These are phyloP conservation scores for Phragmatobia fuliginosa DNA, from an alignment of 2,888 invertebrate species.

Conservation along the genomic window DNA sequence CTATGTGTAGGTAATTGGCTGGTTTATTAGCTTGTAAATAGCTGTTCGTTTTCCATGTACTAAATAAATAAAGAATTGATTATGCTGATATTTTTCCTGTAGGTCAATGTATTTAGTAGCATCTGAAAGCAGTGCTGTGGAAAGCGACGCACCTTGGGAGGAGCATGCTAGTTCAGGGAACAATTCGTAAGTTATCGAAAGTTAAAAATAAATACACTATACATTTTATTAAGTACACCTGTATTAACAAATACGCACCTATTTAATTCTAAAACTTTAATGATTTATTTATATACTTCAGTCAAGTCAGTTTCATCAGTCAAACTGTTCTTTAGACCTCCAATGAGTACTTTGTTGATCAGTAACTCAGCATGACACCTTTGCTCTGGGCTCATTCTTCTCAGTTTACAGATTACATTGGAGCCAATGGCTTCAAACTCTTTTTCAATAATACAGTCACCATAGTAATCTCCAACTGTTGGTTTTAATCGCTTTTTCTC, in stretches of 20 bases:
- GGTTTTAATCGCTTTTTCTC: constrained; percentile 23
- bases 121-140: constrained; percentile 82
- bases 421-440: constrained; percentile 59
- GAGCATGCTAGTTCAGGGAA: constrained; percentile 73
- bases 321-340: constrained; percentile 54
- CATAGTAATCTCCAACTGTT: constrained; percentile 24
- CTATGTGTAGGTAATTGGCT: no score
- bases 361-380: constrained; percentile 59
- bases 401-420: constrained; percentile 60
- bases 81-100: constrained; percentile 4
- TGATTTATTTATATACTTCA: constrained; percentile 40
- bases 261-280: neutral
- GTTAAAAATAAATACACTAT: neutral
- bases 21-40: no score
- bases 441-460: constrained; percentile 37
- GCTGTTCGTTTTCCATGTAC: no score
- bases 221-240: neutral
- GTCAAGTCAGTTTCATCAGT: constrained; percentile 57
- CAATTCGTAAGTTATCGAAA: constrained; percentile 72
- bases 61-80: neutral
- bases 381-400: constrained; percentile 57
- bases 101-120: constrained; percentile 83
- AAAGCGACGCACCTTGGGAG: constrained; percentile 77
- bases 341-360: constrained; percentile 61
- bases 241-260: neutral